Conservation (phyloP, 1,140 invertebrate species). For the Drosophila melanica region DNA sequence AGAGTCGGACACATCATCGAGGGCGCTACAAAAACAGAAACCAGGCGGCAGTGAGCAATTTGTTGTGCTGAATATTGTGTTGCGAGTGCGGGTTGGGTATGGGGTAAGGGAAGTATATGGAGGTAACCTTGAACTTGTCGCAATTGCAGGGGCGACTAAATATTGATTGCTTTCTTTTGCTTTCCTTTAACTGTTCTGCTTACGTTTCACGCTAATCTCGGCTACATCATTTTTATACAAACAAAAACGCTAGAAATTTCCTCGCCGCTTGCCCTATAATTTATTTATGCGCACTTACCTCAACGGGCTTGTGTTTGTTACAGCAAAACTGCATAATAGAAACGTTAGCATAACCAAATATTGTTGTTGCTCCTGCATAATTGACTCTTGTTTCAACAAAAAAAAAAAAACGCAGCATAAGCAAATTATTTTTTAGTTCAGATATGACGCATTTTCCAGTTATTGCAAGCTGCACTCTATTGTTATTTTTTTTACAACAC, state of each 20-base stretch:
- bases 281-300: slow-evolving; percentile 26
- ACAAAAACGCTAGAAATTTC: slow-evolving; percentile 26
- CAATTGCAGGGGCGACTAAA: slow-evolving; percentile 12
- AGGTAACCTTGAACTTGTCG: slow-evolving; percentile 51
- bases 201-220: slow-evolving; percentile 8
- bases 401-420: slow-evolving; percentile 30
- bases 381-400: slow-evolving; percentile 33
- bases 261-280: neutral
- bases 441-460: slow-evolving; percentile 28
- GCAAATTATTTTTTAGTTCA: slow-evolving; percentile 19
- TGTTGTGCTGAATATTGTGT: neutral
- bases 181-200: slow-evolving; percentile 7
- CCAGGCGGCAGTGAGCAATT: slow-evolving; percentile 19
- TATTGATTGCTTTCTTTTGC: slow-evolving; percentile 29
- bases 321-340: slow-evolving; percentile 32
- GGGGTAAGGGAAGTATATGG: neutral
- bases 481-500: neutral
- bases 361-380: slow-evolving; percentile 34
- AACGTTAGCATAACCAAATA: slow-evolving; percentile 21
- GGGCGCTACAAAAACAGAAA: slow-evolving; percentile 18
- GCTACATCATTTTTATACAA: neutral
- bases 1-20: slow-evolving; percentile 35
- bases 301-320: slow-evolving; percentile 16
- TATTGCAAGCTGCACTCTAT: neutral
- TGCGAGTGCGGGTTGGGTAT: neutral